Base-by-base conservation (phyloP, 2,888 invertebrate genomes). In the Crioceris asparagi region DNA sequence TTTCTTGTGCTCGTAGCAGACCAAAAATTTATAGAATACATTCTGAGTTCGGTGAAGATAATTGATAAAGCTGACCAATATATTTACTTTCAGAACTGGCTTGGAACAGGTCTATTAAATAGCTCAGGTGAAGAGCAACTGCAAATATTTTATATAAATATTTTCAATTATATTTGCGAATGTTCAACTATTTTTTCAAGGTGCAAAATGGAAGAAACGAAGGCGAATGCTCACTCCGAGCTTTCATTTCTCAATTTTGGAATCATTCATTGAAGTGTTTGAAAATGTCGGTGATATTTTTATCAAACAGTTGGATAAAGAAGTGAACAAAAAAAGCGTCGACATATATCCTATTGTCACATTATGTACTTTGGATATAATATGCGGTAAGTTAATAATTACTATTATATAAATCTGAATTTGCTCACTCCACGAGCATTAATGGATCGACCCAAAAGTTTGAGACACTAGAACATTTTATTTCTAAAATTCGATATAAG, bases 241-340 rank as follows among this genome's bases (percentile, higher is more conserved):
- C 0, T 85, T 83, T 60, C 85, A 85, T 59, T 84, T 83, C 55
- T 77, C 77, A 53, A 82, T 84, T 41, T 60, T 85, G 36, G 77
- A 81, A 53, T 74, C 79, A 49, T 84, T 82, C 58, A 58, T 81
- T 4, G 74, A 75, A 4, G 71, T 80, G 0, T 83, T 85, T 54
- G 73, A 80, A 49, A 71, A 71, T 39, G 77, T 79, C 41, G 67
- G 72, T 16, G 60, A 64, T 29, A 63, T 75, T 15, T 64, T 85
- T 37, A 59, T 74, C 1, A 56, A 71, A 2, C 74, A 75, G 50
- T 56, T 83, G 12, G 53, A 53, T 17, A 26, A 43, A 11, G 49
- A 60, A 34, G 59, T 61, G 1, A 50, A 61, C 17, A 65, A 62
- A 26, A 68, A 63, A 40, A 52, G 60, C 2, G 58, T 79, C 15